phyloP scores from a whole-genome alignment of 2,888 invertebrate genomes.

The Pemphredon lugubris region DNA sequence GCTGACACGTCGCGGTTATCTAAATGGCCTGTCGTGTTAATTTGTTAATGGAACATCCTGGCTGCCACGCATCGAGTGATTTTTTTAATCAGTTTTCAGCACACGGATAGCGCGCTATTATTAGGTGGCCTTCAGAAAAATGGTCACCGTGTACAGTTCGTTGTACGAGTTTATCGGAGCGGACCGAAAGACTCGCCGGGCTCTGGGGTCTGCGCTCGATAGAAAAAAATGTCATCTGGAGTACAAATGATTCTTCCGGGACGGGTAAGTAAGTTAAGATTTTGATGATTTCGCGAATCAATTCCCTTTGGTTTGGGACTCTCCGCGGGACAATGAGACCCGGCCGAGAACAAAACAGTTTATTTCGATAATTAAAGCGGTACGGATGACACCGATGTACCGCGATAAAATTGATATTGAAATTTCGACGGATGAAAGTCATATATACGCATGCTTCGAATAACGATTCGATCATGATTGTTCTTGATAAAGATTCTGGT shows the following conservation, averaged over 20 bases:
- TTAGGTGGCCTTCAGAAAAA: constrained; percentile 59
- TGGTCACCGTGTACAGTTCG: constrained; percentile 30
- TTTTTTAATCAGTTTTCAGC: constrained; percentile 62
- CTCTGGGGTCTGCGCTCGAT: neutral
- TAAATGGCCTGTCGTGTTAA: constrained; percentile 59
- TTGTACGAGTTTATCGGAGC: constrained; percentile 32
- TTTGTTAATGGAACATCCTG: constrained; percentile 71
- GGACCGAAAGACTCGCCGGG: neutral
- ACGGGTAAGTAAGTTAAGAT: neutral
- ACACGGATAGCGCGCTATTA: constrained; percentile 58
- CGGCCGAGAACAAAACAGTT: too few relatives aligned
- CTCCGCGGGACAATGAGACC: too few relatives aligned
- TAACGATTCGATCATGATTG: too few relatives aligned
- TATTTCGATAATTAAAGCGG: too few relatives aligned
- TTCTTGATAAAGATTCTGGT: too few relatives aligned
- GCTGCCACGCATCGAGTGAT: constrained; percentile 50
- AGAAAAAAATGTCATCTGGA: neutral
- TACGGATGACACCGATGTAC: too few relatives aligned
- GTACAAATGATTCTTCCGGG: neutral
- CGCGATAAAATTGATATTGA: too few relatives aligned
- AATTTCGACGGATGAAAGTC: too few relatives aligned
- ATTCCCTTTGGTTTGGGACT: too few relatives aligned
- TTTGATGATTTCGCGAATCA: too few relatives aligned
- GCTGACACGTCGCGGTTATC: constrained; percentile 47
- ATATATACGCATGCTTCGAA: too few relatives aligned